Evolutionary conservation across 1,140 invertebrate species (phyloP).

Genomic region (Hyles euphorbiae): DNA sequence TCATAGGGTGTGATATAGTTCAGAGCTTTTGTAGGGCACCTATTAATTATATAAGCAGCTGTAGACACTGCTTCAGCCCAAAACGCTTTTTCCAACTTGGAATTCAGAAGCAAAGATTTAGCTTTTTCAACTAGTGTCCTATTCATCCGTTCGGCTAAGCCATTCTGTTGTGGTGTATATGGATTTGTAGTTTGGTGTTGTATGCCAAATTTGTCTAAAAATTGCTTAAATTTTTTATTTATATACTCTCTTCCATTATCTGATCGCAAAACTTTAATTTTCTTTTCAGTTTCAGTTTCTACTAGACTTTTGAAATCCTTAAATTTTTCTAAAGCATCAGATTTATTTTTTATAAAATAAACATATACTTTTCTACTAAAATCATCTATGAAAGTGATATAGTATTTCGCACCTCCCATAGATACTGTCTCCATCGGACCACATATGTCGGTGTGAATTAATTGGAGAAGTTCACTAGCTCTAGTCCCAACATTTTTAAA

Average conservation of each 20-base stretch:
- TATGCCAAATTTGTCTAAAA: conserved; percentile 24
- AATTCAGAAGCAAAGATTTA: conserved; percentile 42
- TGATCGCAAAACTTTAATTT: conserved; percentile 25
- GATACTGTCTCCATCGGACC: conserved; percentile 55
- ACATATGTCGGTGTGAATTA: conserved; percentile 59
- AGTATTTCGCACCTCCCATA: conserved; percentile 47
- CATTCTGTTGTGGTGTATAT: conserved; percentile 38
- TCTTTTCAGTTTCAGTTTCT: conserved; percentile 26
- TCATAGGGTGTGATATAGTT: conserved; percentile 29
- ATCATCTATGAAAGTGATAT: conserved; percentile 66
- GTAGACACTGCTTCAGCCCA: conserved; percentile 61
- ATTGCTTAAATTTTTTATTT: conserved; percentile 23
- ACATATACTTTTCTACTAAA: conserved; percentile 27
- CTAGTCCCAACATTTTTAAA: conserved; percentile 27
- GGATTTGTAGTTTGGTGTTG: conserved; percentile 25
- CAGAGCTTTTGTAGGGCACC: conserved; percentile 28
- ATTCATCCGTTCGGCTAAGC: conserved; percentile 38
- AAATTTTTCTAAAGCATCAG: conserved; percentile 25
- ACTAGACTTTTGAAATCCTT: conserved; percentile 18
- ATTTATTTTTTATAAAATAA: conserved; percentile 29
- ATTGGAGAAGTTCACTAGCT: conserved; percentile 34
- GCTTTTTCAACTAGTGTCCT: conserved; percentile 48
- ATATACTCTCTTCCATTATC: conserved; percentile 31
- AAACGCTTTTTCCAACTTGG: conserved; percentile 35
- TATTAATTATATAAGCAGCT: conserved; percentile 54